These are phyloP conservation scores for Amphipyra tragopoginis DNA, from an alignment of 2,888 invertebrate species.

Conservation along the genomic window DNA sequence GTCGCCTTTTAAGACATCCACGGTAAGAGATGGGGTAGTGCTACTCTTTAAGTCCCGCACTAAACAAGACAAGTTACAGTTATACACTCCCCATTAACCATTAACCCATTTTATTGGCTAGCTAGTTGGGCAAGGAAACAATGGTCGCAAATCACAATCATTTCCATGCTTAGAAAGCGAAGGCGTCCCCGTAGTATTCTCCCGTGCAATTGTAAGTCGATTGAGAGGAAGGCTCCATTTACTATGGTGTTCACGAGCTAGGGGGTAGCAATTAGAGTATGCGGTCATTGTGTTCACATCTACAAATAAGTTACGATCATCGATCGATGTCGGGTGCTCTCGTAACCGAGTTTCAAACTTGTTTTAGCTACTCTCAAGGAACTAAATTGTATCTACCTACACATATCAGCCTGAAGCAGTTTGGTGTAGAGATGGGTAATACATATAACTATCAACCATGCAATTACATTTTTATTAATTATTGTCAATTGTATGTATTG, in stretches of 20 bases:
- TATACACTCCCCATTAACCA: too few relatives aligned
- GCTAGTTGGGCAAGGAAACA: conserved; percentile 5
- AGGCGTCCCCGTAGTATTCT: conserved; percentile 9
- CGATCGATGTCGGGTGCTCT: conserved; percentile 20
- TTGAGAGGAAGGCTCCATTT: conserved; percentile 20
- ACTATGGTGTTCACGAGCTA: conserved; percentile 9
- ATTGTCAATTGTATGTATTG: too few relatives aligned
- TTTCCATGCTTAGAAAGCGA: conserved; percentile 20
- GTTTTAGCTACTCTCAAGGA: conserved; percentile 2
- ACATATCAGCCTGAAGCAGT: too few relatives aligned
- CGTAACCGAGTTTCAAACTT: conserved; percentile 38
- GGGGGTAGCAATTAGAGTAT: conserved; percentile 4
- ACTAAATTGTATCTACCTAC: conserved; percentile 3
- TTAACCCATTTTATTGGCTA: background rate
- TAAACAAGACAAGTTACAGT: too few relatives aligned
- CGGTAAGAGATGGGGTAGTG: too few relatives aligned
- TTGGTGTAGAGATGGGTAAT: too few relatives aligned
- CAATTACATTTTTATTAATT: too few relatives aligned
- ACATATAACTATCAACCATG: too few relatives aligned
- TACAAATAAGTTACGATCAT: conserved; percentile 33
- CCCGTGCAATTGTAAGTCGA: conserved; percentile 15
- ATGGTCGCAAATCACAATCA: conserved; percentile 4
- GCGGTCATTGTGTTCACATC: conserved; percentile 10
- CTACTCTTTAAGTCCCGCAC: too few relatives aligned
- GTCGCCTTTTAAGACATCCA: too few relatives aligned